Evolutionary conservation across 2,113 vertebrate genomes (phyloP).

Genomic region (Acinonyx jubatus): DNA sequence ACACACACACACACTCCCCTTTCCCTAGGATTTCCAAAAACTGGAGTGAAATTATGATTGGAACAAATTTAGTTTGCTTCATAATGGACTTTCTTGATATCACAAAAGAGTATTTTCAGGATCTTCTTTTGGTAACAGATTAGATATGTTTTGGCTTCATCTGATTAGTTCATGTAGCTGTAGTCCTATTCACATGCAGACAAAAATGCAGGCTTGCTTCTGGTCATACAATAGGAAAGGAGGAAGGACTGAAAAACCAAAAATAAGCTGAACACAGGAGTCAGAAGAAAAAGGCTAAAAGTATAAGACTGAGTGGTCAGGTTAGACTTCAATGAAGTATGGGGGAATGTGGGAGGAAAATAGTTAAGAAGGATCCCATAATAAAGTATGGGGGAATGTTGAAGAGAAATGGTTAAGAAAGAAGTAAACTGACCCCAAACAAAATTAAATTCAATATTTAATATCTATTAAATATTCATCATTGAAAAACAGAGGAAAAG

Average conservation of each 20-base stretch:
- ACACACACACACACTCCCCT: background rate
- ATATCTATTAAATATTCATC: background rate
- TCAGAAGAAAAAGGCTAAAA: background rate
- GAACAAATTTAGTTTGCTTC: constrained; percentile 4
- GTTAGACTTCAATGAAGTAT: background rate
- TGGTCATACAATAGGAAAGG: background rate
- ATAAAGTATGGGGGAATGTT: background rate
- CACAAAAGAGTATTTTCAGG: background rate
- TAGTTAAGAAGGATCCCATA: background rate
- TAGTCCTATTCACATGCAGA: background rate
- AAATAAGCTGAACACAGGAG: background rate
- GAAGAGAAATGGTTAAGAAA: background rate
- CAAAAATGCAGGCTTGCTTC: background rate
- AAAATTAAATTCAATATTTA: background rate
- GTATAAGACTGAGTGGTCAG: background rate
- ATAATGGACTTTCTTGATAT: background rate
- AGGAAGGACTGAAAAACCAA: background rate
- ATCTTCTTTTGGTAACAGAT: background rate
- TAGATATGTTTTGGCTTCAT: background rate
- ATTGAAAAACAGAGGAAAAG: background rate
- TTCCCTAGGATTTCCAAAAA: background rate
- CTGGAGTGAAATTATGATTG: background rate
- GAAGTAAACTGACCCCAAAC: background rate
- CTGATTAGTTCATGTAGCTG: background rate
- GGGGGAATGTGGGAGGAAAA: background rate